Evolutionary conservation across 2,113 vertebrate species (phyloP).

Genomic region (Nicator chloris): DNA sequence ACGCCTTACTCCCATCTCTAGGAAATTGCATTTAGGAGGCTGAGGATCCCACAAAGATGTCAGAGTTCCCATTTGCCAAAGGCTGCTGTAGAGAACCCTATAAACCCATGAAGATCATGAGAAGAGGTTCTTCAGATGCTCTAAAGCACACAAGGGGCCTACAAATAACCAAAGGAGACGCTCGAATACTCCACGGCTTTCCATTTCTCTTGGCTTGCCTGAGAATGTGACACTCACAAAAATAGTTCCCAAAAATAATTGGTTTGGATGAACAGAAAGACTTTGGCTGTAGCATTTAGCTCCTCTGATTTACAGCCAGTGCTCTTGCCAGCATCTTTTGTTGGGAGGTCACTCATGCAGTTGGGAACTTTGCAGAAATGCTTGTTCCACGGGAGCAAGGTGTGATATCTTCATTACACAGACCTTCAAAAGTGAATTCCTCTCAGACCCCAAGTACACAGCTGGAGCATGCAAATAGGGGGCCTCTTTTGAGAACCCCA

Average conservation of each 20-base stretch:
- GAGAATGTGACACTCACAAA: neutral
- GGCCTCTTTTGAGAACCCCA: neutral
- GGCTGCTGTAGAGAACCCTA: neutral
- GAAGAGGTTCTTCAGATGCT: neutral
- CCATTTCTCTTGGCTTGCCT: rapidly evolving
- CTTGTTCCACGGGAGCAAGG: rapidly evolving
- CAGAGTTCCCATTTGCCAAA: neutral
- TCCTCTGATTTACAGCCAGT: neutral
- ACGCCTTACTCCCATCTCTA: neutral
- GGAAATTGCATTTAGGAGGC: neutral
- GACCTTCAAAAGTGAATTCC: neutral
- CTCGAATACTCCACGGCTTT: rapidly evolving
- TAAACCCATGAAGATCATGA: neutral
- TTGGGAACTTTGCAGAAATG: neutral
- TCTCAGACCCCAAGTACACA: rapidly evolving
- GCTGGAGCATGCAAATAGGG: neutral
- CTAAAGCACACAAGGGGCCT: neutral
- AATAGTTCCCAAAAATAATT: neutral
- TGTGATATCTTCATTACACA: neutral
- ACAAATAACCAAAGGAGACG: neutral
- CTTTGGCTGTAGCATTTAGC: neutral
- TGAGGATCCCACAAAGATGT: neutral
- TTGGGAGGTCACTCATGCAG: neutral
- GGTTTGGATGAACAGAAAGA: neutral
- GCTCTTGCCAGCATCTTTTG: neutral